Conservation (phyloP, 2,888 invertebrate species). For the Trachelus tabidus region DNA sequence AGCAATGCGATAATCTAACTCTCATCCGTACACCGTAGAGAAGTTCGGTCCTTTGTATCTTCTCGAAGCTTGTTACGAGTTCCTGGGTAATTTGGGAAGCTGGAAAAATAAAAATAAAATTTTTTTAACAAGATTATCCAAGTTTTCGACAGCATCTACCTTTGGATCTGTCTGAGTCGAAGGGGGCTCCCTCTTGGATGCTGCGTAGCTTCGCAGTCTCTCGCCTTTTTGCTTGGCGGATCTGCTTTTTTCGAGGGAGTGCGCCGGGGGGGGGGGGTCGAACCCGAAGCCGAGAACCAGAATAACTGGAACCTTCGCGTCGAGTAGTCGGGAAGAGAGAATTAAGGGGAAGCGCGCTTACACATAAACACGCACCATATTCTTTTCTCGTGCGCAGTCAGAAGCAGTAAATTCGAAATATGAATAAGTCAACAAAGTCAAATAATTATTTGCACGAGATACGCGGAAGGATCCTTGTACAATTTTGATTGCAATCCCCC, state of each 20-base stretch:
- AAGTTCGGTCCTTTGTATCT: neutral
- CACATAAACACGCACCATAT: neutral
- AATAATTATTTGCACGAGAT: neutral
- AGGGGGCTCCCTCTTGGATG: neutral
- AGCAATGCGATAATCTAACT: neutral
- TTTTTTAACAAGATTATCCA: neutral
- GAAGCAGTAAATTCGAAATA: neutral
- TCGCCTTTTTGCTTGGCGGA: conserved; percentile 23
- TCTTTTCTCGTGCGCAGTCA: neutral
- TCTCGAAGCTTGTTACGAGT: too few species aligned
- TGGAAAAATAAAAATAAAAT: neutral
- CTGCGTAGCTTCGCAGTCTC: neutral
- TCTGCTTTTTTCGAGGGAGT: conserved; percentile 30
- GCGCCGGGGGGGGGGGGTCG: conserved; percentile 28
- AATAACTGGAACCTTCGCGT: conserved; percentile 50
- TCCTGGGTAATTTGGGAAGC: neutral
- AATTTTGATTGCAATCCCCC: neutral
- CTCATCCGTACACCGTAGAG: neutral
- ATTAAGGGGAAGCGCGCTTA: neutral
- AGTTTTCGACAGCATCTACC: neutral
- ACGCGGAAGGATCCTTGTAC: neutral
- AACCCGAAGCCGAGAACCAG: conserved; percentile 48
- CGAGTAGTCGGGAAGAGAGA: neutral
- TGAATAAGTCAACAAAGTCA: neutral
- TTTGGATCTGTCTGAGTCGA: neutral